Evolutionary conservation across 1,140 invertebrate genomes (phyloP), one percentile per base, ranked within the genome.

Genomic region (Grapholita molesta): DNA sequence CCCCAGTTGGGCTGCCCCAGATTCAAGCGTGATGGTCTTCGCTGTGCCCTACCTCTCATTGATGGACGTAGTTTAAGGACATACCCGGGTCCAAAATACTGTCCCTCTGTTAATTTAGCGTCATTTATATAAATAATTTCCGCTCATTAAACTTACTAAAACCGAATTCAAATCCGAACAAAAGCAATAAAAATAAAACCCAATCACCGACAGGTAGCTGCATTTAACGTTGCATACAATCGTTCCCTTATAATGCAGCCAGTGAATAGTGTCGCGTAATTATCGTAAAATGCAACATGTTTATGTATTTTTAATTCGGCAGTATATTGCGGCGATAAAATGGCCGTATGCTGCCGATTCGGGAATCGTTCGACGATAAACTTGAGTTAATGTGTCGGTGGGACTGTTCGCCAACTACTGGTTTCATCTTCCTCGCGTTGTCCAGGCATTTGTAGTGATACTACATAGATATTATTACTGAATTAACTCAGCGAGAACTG

Each of bases 271-370:
- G 80, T 76, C 78, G 71, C 71, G 82, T 86, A 86, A 89, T 89
- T 89, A 87, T 84, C 85, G 86, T 89, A 87, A 87, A 89, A 86
- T 80, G 84, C 79, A 78, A 83, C 84, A 86, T 87, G 86, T 89
- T 89, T 89, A 89, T 89, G 85, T 83, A 87, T 89, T 87, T 87
- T 89, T 89, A 89, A 89, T 89, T 89, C 86, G 81, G 80, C 74
- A 81, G 85, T 87, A 87, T 87, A 88, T 86, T 82, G 77, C 83
- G 82, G 77, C 83, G 82, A 85, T 85, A 88, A 83, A 78, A 78
- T 77, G 75, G 68, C 80, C 71, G 66, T 78, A 79, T 80, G 83
- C 75, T 76, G 80, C 66, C 82, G 78, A 83, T 85, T 84, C 84
- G 79, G 78, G 81, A 85, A 85, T 86, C 84, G 83, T 77, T 21